A percentile compares a stretch with the other conserved stretches of the same genome.
Conservation (phyloP, 2,113 vertebrate species). For the Pseudonaja textilis region DNA sequence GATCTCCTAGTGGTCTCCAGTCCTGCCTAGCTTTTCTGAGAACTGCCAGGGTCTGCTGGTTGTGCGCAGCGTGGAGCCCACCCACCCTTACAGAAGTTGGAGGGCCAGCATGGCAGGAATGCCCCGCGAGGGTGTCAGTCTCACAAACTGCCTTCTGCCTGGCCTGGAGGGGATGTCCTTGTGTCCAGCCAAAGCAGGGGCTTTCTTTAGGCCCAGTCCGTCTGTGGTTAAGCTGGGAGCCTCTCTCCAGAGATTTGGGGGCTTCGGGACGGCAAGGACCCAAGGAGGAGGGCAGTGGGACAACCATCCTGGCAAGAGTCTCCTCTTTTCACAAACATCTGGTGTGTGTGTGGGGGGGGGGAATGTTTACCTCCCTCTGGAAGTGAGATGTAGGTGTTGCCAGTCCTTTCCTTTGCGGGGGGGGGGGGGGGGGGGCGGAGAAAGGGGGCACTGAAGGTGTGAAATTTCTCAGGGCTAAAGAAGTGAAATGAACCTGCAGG, state of each 20-base stretch:
- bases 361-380: neutral
- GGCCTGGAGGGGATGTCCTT: neutral
- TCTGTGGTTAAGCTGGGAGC: neutral
- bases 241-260: neutral
- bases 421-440: neutral
- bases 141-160: neutral
- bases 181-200: neutral
- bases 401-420: neutral
- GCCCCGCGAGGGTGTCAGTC: neutral
- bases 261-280: neutral
- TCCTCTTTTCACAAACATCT: neutral
- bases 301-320: neutral
- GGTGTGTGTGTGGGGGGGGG: neutral
- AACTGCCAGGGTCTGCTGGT: neutral
- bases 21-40: neutral
- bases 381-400: conserved; percentile 22
- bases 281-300: neutral
- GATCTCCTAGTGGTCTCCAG: neutral
- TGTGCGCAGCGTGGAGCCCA: neutral
- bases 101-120: neutral
- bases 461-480: conserved; percentile 75
- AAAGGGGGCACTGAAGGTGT: conserved; percentile 54
- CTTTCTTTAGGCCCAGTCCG: neutral
- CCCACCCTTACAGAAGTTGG: neutral
- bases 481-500: conserved; percentile 48